Base-by-base conservation (phyloP, 2,888 invertebrate species). In the Cheilosia impressa region DNA sequence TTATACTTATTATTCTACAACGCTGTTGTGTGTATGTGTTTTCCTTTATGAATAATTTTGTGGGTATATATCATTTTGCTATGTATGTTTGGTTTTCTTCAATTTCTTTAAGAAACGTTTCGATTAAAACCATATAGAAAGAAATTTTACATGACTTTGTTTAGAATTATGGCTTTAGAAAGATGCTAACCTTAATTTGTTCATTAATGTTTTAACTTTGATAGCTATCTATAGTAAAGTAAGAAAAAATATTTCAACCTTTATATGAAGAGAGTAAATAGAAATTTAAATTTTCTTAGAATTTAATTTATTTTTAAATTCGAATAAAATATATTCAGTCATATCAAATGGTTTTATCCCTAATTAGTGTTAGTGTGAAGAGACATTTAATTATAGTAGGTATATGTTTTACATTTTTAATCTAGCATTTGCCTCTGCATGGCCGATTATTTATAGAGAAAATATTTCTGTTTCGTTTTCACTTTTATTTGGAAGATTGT, bases 241-340 rank as follows among this genome's bases (percentile, higher is more conserved):
- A 22, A 63, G 78, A 78, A 78, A 77, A 50, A 53, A 24, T 45
- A 52, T 9, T 52, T 68, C 13, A 53, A 34, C 60, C 15, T 45
- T 47, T 38, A 45, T 76, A 60, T 62, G 62, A 45, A 60, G 68
- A 27, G 38, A 27, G 31, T 55, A 52, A 38, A 52, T 60, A 53
- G 53, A 31, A 41, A 34, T 52, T 76, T 19, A 10, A 0, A 6
- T 57, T 52, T 43, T 34, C 2, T 52, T 79, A 34, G 17, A 50
- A 27, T 43, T 22, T 47, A 50, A 47, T 41, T 41, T 71, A 57
- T 55, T 63, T 45, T 53, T 75, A 50, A 72, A 78, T 73, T 83
- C 78, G 69, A 75, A 78, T 75, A 58, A 72, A 73, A 73, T 53
- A 43, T 58, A 45, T 68, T 84, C 83, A 84, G 79, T 83, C 83